Evolutionary conservation across 2,888 invertebrate species (phyloP).

Genomic region (Malachius bipustulatus): DNA sequence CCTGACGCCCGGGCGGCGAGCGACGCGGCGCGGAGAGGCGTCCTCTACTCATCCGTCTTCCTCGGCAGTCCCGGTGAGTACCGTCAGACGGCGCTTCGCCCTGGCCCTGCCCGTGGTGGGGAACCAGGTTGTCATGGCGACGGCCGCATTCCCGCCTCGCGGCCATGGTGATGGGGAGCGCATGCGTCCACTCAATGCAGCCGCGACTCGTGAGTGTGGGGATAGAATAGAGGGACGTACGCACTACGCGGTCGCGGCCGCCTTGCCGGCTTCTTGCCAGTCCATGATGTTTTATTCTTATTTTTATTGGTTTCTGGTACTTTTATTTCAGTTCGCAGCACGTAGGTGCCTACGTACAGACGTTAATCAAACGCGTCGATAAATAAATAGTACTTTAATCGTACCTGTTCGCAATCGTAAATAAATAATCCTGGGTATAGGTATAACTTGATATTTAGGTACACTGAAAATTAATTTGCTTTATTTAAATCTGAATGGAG

Average conservation of each 20-base stretch:
- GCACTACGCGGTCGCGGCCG: conserved; percentile 20
- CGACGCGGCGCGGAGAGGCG: conserved; percentile 69
- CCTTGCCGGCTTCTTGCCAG: neutral
- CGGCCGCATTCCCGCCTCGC: conserved; percentile 41
- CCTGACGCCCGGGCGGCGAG: conserved; percentile 59
- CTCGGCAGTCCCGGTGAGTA: conserved; percentile 80
- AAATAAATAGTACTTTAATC: too few relatives aligned
- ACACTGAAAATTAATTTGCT: too few relatives aligned
- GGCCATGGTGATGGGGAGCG: conserved; percentile 34
- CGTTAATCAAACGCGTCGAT: too few relatives aligned
- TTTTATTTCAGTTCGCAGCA: too few relatives aligned
- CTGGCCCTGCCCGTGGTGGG: conserved; percentile 14
- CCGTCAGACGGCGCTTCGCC: conserved; percentile 27
- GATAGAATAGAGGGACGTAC: conserved; percentile 28
- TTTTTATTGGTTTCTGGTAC: too few relatives aligned
- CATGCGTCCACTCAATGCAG: too few relatives aligned
- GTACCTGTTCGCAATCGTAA: too few relatives aligned
- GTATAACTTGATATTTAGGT: too few relatives aligned
- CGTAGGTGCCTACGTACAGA: too few relatives aligned
- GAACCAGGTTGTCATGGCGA: conserved; percentile 34
- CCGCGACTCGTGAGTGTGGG: conserved; percentile 25
- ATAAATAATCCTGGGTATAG: too few relatives aligned
- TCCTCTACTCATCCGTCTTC: conserved; percentile 83
- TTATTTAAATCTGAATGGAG: too few relatives aligned
- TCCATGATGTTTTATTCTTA: too few relatives aligned